Percentiles rank a stretch among this genome's conserved stretches.
Conservation (phyloP, 2,113 vertebrate genomes). For the Misgurnus mizolepis region DNA sequence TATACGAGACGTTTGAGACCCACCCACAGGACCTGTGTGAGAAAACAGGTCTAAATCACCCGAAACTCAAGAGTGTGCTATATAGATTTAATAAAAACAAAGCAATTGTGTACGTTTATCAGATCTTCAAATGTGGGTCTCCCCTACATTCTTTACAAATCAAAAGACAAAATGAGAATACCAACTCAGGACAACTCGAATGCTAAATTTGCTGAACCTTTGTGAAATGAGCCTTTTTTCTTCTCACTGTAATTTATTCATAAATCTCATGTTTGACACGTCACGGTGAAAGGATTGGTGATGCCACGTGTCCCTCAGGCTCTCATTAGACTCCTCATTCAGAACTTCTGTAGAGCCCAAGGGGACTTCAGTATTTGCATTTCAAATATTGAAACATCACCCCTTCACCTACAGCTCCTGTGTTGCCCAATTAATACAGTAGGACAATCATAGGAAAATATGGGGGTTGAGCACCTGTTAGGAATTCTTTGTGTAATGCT, state of each 20-base stretch:
- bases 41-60: not conserved
- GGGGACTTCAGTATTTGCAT: conserved; percentile 41
- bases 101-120: not conserved
- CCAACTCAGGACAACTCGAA: not conserved
- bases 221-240: conserved; percentile 20
- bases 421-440: conserved; percentile 20
- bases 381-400: conserved; percentile 35
- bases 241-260: conserved; percentile 44
- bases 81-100: not conserved
- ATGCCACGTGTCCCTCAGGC: conserved; percentile 41
- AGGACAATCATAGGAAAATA: not conserved
- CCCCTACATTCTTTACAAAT: not conserved
- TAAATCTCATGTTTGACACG: conserved; percentile 20
- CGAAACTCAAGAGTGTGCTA: not conserved
- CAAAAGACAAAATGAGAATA: not conserved
- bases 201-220: not conserved
- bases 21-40: not conserved
- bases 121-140: not conserved
- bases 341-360: conserved; percentile 25
- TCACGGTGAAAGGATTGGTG: not conserved
- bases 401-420: not conserved
- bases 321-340: conserved; percentile 50
- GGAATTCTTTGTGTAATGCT: not conserved
- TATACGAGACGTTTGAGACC: not conserved
- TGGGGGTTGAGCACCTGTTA: not conserved